Base-by-base conservation (phyloP, 1,140 invertebrate species). In the Chionoecetes opilio region DNA sequence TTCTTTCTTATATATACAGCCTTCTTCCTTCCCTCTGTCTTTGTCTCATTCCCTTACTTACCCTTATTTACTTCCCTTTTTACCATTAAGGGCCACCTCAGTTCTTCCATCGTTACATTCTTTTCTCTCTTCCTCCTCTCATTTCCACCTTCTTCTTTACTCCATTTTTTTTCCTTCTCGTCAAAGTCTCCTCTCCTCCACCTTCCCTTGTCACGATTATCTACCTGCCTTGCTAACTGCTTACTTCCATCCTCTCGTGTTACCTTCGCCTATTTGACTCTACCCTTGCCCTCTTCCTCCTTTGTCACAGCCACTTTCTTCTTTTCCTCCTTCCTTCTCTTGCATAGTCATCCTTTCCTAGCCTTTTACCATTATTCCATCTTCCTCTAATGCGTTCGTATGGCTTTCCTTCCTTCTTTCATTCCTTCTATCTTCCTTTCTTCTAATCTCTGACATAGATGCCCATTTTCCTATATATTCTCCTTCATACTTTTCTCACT, bases 1-100 rank as follows among this genome's bases (percentile, higher is more conserved):
- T 11, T 41, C 37, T 90, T 11, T 29, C 35, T 88, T 37, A 0
- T 37, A 1, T 37, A 3, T 53, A 9, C 21, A 0, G 2, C 0
- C 9, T 21, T 37, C 86, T 88, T 34, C 17, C 86, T 88, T 88
- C 32, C 37, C 86, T 90, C 37, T 90, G 37, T 41, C 88, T 87
- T 32, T 17, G 21, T 91, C 21, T 91, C 89, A 75, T 26, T 91
- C 38, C 75, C 38, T 35, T 21, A 35, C 31, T 35, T 3, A 32
- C 38, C 38, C 0, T 91, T 26, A 5, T 17, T 91, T 17, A 17
- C 91, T 34, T 41, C 31, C 31, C 26, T n/a, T n/a, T n/a, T n/a
- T n/a, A n/a, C n/a, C n/a, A n/a, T n/a, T n/a, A n/a, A n/a, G n/a
- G n/a, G n/a, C n/a, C n/a, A n/a, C n/a, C n/a, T n/a, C n/a, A n/a